Evolutionary conservation across 2,797 vertebrate genomes (phyloP).

Genomic region (Gephyroberyx darwinii): DNA sequence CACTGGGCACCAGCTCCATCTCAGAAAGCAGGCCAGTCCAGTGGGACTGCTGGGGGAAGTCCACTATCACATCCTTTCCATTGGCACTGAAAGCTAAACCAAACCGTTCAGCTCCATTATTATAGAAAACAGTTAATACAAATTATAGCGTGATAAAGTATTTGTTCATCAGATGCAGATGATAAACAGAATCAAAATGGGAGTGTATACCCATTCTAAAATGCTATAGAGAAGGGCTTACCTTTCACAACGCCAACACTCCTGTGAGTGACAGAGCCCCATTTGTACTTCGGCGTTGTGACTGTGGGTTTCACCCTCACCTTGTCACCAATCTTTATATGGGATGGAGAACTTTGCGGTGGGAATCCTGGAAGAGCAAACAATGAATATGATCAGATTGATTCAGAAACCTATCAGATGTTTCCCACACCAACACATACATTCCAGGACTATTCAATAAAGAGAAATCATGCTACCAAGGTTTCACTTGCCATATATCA

Average conservation of each 20-base stretch:
- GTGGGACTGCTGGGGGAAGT: slow-evolving; percentile 98
- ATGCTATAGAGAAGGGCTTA: slow-evolving; percentile 29
- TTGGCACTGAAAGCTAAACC: slow-evolving; percentile 96
- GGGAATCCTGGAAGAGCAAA: slow-evolving; percentile 86
- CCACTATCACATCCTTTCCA: slow-evolving; percentile 97
- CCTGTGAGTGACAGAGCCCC: slow-evolving; percentile 97
- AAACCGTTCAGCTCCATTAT: slow-evolving; percentile 22
- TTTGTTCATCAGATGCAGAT: neutral
- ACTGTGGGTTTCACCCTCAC: slow-evolving; percentile 93
- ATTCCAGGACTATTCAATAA: neutral
- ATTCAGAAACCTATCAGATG: neutral
- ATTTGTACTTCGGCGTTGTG: slow-evolving; percentile 98
- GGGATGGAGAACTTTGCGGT: slow-evolving; percentile 95
- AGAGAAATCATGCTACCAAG: neutral
- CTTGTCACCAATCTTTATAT: slow-evolving; percentile 99
- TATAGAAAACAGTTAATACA: neutral
- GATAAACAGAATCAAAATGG: neutral
- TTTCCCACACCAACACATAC: neutral
- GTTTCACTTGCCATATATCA: neutral
- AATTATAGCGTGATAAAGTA: neutral
- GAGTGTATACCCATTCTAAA: neutral
- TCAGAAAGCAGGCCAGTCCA: slow-evolving; percentile 98
- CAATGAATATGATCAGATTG: neutral
- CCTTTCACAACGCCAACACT: slow-evolving; percentile 98
- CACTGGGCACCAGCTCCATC: slow-evolving; percentile 97